These are phyloP conservation scores for Trichomalopsis sarcophagae DNA, from an alignment of 1,140 invertebrate species.

Conservation along the genomic window DNA sequence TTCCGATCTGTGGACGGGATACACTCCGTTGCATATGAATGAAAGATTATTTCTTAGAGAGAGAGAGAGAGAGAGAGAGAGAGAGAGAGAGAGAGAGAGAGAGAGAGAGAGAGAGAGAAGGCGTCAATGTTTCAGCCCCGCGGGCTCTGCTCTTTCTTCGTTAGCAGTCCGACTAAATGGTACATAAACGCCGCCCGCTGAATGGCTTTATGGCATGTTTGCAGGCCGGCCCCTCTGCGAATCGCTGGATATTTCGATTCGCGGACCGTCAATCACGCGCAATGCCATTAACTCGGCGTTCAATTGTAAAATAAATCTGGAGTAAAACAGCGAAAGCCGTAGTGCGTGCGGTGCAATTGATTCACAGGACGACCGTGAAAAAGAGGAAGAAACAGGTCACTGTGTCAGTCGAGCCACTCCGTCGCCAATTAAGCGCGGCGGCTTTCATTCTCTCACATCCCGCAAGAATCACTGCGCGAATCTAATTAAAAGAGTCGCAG, in stretches of 20 bases:
- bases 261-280: neutral
- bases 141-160: slow-evolving; percentile 5
- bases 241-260: slow-evolving; percentile 37
- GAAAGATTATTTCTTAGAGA: no score
- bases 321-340: no score
- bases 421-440: no score
- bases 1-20: neutral
- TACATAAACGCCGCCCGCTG: neutral
- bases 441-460: neutral
- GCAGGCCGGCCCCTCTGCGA: neutral
- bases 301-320: no score
- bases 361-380: no score
- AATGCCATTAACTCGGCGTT: neutral
- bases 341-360: no score
- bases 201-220: slow-evolving; percentile 29
- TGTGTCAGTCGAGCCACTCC: no score
- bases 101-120: neutral
- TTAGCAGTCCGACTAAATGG: slow-evolving; percentile 39
- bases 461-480: neutral
- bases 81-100: no score
- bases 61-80: no score
- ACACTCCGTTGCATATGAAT: neutral
- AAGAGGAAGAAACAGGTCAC: neutral
- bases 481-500: slow-evolving; percentile 6
- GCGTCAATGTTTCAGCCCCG: slow-evolving; percentile 26